Base-by-base conservation (phyloP, 2,113 vertebrate species). In the Mirounga angustirostris region DNA sequence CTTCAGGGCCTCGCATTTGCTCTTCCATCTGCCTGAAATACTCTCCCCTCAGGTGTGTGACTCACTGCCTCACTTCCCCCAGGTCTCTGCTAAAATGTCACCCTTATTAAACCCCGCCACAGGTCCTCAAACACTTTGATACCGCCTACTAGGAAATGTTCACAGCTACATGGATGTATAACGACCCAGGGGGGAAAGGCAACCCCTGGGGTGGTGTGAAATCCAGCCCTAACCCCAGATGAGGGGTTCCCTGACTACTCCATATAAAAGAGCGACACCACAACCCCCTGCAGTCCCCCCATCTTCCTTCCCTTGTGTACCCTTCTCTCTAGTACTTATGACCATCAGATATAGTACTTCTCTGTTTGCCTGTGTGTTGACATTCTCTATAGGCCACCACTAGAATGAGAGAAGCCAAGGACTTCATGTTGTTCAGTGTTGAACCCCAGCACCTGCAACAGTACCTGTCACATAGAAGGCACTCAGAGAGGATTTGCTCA, bases 221-320 rank as follows among this genome's bases (percentile, higher is more conserved):
- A 59, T 10, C 40, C 33, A 80, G 0, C 8, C 85, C 10, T 46
- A 56, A 18, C 10, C 90, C 50, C 2, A 0, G 9, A 5, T 0
- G 46, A 50, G 67, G 12, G 16, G 2, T 87, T n/a, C 40, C 22
- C 78, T 26, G 46, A 40, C 36, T 6, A 24, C 15, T 50, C 30
- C 8, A 26, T 1, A 33, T 5, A 84, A 33, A 69, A 54, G 16
- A 73, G 26, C 63, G 54, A 7, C 4, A 7, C 43, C 22, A 54
- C 8, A 61, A 5, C 1, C 14, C 1, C 10, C 7, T 11, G 7
- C 50, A 22, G 33, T 33, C 8, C 19, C 46, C 52, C 26, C 63
- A 28, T 40, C 36, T 79, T 61, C 54, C 71, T 89, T 33, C 50
- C 76, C n/a, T 30, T 36, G 10, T 1, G 40, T 7, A 1, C 33